A percentile compares a stretch with the other conserved stretches of the same genome.
Evolutionary conservation across 2,888 invertebrate genomes (phyloP).

Genomic region (Leptothorax acervorum): DNA sequence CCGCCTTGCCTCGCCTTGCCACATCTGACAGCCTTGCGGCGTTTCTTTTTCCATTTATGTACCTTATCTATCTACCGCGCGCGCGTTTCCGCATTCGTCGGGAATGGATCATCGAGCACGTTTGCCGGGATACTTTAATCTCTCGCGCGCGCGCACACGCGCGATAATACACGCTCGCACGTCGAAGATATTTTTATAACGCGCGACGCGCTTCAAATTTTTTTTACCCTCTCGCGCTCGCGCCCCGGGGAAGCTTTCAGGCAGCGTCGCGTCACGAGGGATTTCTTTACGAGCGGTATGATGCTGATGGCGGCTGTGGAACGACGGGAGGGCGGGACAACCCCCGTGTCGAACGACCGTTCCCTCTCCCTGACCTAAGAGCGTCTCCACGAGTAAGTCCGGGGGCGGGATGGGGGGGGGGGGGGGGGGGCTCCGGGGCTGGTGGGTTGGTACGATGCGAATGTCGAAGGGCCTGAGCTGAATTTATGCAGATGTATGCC

Average conservation of each 20-base stretch:
- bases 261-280: slow-evolving; percentile 36
- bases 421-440: slow-evolving; percentile 28
- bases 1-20: not conserved
- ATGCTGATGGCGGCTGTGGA: slow-evolving; percentile 40
- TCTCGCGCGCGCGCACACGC: slow-evolving; percentile 17
- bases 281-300: slow-evolving; percentile 67
- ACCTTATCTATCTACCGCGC: not conserved
- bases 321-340: slow-evolving; percentile 41
- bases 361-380: slow-evolving; percentile 59
- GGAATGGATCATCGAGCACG: slow-evolving; percentile 47
- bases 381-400: slow-evolving; percentile 77
- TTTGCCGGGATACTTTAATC: slow-evolving; percentile 47
- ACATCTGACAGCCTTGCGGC: not conserved
- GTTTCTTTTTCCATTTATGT: slow-evolving; percentile 19
- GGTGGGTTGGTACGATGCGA: slow-evolving; percentile 75
- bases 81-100: slow-evolving; percentile 15
- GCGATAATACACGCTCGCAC: slow-evolving; percentile 36
- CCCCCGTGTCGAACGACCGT: slow-evolving; percentile 66
- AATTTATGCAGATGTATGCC: slow-evolving; percentile 86
- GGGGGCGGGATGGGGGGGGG: not conserved
- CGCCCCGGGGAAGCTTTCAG: slow-evolving; percentile 38
- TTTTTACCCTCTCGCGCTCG: slow-evolving; percentile 30
- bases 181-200: slow-evolving; percentile 44
- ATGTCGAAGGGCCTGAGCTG: slow-evolving; percentile 82
- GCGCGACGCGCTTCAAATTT: slow-evolving; percentile 33